A percentile compares a stretch with the other conserved stretches of the same genome.
Evolutionary conservation across 2,113 vertebrate genomes (phyloP).

Genomic region (Pterocles gutturalis): DNA sequence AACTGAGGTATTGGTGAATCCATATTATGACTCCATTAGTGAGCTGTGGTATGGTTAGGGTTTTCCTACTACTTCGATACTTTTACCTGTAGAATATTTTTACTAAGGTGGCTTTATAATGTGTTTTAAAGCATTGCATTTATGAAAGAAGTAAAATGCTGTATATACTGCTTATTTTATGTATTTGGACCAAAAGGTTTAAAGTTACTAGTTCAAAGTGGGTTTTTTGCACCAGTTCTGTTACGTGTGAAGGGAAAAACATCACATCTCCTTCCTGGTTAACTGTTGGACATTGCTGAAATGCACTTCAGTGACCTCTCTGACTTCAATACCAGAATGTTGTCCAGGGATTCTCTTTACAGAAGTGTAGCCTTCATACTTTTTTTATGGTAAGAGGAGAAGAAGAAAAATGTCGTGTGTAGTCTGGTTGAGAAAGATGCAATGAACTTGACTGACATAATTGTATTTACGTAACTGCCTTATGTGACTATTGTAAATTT

Average conservation of each 20-base stretch:
- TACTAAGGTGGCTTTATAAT: conserved; percentile 88
- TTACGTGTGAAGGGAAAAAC: conserved; percentile 73
- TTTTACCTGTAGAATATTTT: conserved; percentile 88
- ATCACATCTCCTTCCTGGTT: conserved; percentile 68
- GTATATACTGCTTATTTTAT: conserved; percentile 88
- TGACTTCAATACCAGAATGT: conserved; percentile 53
- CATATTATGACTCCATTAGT: conserved; percentile 79
- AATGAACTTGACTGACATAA: conserved; percentile 66
- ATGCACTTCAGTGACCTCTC: conserved; percentile 63
- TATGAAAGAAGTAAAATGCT: conserved; percentile 81
- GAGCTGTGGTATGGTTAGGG: conserved; percentile 81
- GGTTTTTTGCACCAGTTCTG: conserved; percentile 74
- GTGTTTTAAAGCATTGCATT: conserved; percentile 89
- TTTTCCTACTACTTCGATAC: conserved; percentile 83
- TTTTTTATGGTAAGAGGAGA: conserved; percentile 39
- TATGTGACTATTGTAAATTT: conserved; percentile 67
- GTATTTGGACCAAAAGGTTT: conserved; percentile 86
- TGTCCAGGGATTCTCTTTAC: conserved; percentile 55
- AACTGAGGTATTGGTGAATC: conserved; percentile 69
- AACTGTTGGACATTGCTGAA: conserved; percentile 61
- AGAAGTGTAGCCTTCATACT: conserved; percentile 58
- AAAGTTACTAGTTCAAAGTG: conserved; percentile 77
- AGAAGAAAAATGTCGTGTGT: conserved; percentile 49
- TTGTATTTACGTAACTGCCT: conserved; percentile 70
- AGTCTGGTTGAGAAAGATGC: conserved; percentile 51